Evolutionary conservation across 2,888 invertebrate genomes (phyloP).

Genomic region (Lithodes maja): DNA sequence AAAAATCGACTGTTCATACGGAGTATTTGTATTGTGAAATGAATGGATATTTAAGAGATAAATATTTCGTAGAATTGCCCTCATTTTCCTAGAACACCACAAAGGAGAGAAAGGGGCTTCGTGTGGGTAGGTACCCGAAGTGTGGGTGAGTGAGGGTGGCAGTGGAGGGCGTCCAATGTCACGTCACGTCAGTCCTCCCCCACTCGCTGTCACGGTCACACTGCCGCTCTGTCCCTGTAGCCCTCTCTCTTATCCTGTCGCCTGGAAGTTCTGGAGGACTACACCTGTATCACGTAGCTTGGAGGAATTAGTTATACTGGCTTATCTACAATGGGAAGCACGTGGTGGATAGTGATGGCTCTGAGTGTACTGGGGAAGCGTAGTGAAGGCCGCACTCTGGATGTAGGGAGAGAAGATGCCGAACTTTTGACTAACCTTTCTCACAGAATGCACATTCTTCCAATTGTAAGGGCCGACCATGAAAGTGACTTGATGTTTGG

Average conservation of each 20-base stretch:
- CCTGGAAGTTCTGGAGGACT: not conserved
- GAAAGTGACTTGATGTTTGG: not conserved
- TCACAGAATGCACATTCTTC: not conserved
- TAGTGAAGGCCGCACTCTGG: slow-evolving; percentile 35
- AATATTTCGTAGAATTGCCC: no score
- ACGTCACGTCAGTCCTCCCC: slow-evolving; percentile 8
- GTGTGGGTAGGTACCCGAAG: no score
- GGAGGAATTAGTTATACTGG: not conserved
- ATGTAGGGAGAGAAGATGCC: slow-evolving; percentile 36
- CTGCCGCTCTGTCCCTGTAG: not conserved
- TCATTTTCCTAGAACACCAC: not conserved
- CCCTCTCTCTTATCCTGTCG: not conserved
- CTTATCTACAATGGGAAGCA: slow-evolving; percentile 16
- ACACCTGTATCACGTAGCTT: not conserved
- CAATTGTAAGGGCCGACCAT: not conserved
- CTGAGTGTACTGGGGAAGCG: not conserved
- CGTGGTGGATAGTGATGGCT: not conserved
- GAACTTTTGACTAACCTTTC: slow-evolving; percentile 10
- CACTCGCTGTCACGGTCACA: not conserved
- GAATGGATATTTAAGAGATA: no score
- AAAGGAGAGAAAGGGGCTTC: not conserved
- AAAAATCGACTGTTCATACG: no score
- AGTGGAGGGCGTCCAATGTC: not conserved
- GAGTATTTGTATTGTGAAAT: no score
- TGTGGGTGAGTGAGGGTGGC: not conserved